phyloP scores from a whole-genome alignment of 2,797 vertebrate genomes.

The Fringilla coelebs region DNA sequence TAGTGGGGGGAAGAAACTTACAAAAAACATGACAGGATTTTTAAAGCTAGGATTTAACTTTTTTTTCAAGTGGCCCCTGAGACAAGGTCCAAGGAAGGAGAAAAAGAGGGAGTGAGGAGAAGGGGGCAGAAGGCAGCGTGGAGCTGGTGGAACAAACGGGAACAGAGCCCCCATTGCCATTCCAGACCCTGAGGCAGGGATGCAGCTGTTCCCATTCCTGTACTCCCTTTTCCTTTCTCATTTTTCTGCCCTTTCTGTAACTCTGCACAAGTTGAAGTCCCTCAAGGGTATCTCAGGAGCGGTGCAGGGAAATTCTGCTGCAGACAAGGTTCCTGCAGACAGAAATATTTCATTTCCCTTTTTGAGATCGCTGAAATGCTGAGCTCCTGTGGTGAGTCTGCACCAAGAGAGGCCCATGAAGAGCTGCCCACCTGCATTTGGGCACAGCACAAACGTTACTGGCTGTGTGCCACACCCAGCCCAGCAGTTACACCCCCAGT shows the following conservation, averaged over 20 bases:
- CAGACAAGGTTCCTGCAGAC: background rate
- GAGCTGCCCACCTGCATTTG: background rate
- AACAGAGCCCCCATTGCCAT: background rate
- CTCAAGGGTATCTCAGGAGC: background rate
- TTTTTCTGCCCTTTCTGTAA: background rate
- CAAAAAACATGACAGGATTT: rapidly evolving
- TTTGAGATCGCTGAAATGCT: background rate
- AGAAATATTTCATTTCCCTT: background rate
- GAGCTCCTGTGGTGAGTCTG: background rate
- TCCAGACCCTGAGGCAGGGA: background rate
- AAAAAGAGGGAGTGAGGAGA: background rate
- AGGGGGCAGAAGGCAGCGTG: background rate
- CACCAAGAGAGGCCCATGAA: background rate
- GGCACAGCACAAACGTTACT: background rate
- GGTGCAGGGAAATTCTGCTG: background rate
- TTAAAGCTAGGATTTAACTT: background rate
- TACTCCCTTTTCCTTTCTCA: background rate
- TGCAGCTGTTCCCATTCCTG: background rate
- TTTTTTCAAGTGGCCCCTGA: background rate
- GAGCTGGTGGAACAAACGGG: background rate
- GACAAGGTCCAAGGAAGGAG: background rate
- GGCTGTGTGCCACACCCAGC: background rate
- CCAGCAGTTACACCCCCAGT: background rate
- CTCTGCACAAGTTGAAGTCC: background rate
- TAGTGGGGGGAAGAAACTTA: background rate